phyloP scores from a whole-genome alignment of 2,797 vertebrate species.

The Hipposideros larvatus region DNA sequence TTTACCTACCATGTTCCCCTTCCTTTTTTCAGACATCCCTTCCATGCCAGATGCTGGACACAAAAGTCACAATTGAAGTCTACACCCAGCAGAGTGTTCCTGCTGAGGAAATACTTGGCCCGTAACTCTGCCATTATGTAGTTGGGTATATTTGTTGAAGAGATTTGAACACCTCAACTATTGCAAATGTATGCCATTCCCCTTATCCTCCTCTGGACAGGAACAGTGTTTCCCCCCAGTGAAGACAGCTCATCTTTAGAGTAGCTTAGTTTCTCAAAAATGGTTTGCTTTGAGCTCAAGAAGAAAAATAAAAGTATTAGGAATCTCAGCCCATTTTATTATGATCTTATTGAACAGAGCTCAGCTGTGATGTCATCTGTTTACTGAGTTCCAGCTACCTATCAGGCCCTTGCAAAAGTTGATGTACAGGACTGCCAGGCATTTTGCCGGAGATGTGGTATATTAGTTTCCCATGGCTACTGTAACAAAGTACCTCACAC shows the following conservation, averaged over 20 bases:
- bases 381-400: neutral
- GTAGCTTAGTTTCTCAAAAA: conserved; percentile 13
- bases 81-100: neutral
- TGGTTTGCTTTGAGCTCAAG: neutral
- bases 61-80: neutral
- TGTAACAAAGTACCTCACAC: neutral
- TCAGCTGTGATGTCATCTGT: neutral
- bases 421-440: neutral
- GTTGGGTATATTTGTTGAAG: neutral
- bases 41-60: neutral
- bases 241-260: neutral
- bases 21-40: neutral
- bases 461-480: neutral
- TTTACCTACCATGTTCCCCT: no score
- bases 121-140: fast-evolving
- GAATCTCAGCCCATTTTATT: neutral
- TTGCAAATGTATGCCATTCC: neutral
- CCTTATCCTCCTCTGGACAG: neutral
- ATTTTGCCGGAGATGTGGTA: neutral
- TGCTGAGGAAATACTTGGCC: neutral
- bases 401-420: neutral
- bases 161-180: neutral
- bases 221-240: neutral
- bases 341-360: neutral
- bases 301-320: neutral